Evolutionary conservation across 1,140 invertebrate genomes (phyloP).

Genomic region (Amyelois transitella): DNA sequence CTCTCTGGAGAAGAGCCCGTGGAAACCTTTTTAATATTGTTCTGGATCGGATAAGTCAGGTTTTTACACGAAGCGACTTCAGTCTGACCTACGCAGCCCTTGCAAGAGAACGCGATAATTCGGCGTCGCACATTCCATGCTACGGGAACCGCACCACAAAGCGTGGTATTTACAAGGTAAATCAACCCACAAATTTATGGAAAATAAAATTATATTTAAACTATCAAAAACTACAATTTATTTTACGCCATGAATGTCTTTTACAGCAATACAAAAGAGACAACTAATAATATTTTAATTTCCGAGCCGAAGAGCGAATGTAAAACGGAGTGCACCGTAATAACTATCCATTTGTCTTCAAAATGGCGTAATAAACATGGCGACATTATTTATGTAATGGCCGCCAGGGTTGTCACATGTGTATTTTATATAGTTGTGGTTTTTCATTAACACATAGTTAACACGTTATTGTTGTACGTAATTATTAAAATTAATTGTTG

Average conservation of each 20-base stretch:
- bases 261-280: constrained; percentile 18
- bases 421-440: constrained; percentile 63
- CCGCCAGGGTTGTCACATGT: constrained; percentile 66
- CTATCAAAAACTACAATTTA: background rate
- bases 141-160: no score
- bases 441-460: constrained; percentile 61
- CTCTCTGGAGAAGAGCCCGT: no score
- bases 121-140: no score
- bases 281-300: constrained; percentile 74
- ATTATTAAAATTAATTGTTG: constrained; percentile 5
- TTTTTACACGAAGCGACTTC: no score
- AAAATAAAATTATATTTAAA: background rate
- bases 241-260: background rate
- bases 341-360: constrained; percentile 74
- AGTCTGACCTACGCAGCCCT: no score
- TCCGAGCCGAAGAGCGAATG: constrained; percentile 60
- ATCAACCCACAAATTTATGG: no score
- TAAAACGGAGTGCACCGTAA: constrained; percentile 68
- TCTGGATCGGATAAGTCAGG: no score
- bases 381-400: constrained; percentile 73
- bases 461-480: constrained; percentile 28
- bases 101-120: no score
- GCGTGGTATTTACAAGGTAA: no score
- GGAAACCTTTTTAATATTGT: no score
- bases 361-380: constrained; percentile 73